Base-by-base conservation (phyloP, 2,113 vertebrate genomes). In the Psittacula cyanocephala region DNA sequence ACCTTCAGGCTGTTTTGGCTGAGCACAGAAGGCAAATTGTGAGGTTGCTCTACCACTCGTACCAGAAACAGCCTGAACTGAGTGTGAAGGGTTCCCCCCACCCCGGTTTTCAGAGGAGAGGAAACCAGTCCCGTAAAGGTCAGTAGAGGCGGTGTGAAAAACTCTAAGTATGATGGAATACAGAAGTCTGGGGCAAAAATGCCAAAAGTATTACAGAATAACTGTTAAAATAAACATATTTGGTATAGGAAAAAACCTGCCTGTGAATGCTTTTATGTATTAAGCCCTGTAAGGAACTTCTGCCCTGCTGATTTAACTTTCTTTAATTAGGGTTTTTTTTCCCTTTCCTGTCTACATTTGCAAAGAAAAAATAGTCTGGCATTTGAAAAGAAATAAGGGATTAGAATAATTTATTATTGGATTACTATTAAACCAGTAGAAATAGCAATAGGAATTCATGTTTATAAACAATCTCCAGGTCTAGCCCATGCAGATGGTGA, bases 11-110 rank as follows among this genome's bases (percentile, higher is more conserved):
- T 19, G 11, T 17, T 64, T 17, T 9, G 70, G 67, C 60, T 43
- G 55, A 81, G 74, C 68, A 59, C 43, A 14, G 13, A 3, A 65
- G 60, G 88, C 13, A 19, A 59, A 47, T 27, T 1, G 4, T 28
- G 77, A 16, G 69, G 35, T 15, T 89, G 64, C 7, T 71, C 18
- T 78, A 31, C 13, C 9, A 2, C 31, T 68, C 15, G 23, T 25
- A 6, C 31, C 20, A 20, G 46, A 20, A 89, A 57, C 33, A 46
- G 41, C 31, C 59, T 53, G 80, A 31, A 5, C 13, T 3, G 8
- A 65, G 11, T 2, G 0, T 7, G 17, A 5, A 37, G 25, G 8
- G 1, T 1, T 8, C 22, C 2, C 19, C 37, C 20, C 4, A 46
- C 39, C 29, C 39, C 11, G 31, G 28, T 35, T 55, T 67, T 9